Base-by-base conservation (phyloP, 2,797 vertebrate species). In the Columba guinea region DNA sequence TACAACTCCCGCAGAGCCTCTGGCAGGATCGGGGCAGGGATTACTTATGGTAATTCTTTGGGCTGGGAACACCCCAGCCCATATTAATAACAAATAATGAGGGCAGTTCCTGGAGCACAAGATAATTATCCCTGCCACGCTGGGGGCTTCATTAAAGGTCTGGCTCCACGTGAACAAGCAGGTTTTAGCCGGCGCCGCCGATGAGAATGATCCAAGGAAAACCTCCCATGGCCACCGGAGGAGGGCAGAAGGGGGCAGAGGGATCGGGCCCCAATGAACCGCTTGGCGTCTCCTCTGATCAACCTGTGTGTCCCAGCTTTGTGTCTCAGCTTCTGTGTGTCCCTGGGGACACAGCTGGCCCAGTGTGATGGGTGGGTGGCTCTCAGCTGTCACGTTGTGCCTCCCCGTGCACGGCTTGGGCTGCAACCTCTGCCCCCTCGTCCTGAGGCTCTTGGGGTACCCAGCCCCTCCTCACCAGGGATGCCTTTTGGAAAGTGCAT, bases 191-290 rank as follows among this genome's bases (percentile, higher is more conserved):
- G 0, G 41, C 2, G 3, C 64, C 10, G 53, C 6, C 0, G 17
- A 30, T 10, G 89, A 35, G 84, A 46, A 55, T 0, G 26, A 87
- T 28, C 30, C 65, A 23, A 55, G 82, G n/a, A n/a, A 87, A 94
- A 78, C 32, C 87, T 95, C 73, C 62, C 73, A 20, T 2, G 14
- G 87, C 7, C 27, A 75, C 91, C 60, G 21, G 90, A 96, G 95
- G 94, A 94, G 89, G 82, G 89, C 87, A 96, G 90, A 22, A 86
- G 73, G 87, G 94, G 65, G 87, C 90, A 93, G 84, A 37, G 77
- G 41, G 65, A 92, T 44, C 1, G 13, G 76, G 62, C 65, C 89
- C 52, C 75, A 8, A 11, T 0, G 6, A n/a, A 11, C 1, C 1
- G 0, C 55, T 19, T 2, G 23, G 51, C 9, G 15, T 28, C 39